Conservation (phyloP, 2,113 vertebrate genomes). For the Panthera leo region DNA sequence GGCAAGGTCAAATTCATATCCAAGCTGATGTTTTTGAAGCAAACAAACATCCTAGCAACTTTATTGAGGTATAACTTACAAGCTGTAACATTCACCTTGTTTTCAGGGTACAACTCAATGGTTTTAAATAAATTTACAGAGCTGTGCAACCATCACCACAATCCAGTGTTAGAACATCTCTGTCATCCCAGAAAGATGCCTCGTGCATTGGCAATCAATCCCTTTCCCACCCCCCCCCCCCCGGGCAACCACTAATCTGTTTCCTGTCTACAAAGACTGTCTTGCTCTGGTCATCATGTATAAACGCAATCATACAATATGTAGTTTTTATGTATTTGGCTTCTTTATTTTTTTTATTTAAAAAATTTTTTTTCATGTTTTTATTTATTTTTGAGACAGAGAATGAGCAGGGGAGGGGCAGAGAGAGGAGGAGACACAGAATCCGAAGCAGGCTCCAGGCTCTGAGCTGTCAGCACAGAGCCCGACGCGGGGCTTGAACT, state of each 20-base stretch:
- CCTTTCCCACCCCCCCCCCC: not conserved
- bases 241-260: not conserved
- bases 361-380: too few relatives aligned
- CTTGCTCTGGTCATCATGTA: not conserved
- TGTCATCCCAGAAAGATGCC: not conserved
- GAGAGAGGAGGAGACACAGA: too few relatives aligned
- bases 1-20: not conserved
- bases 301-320: not conserved
- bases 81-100: not conserved
- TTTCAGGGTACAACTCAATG: not conserved
- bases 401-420: too few relatives aligned
- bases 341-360: not conserved
- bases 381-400: too few relatives aligned
- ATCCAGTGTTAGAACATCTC: not conserved
- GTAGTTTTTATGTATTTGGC: not conserved
- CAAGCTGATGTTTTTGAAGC: not conserved
- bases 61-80: not conserved
- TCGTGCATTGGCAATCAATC: not conserved
- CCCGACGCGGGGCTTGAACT: accelerated
- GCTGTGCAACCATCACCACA: not conserved
- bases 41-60: not conserved
- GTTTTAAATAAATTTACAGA: not conserved
- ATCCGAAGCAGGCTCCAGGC: too few relatives aligned
- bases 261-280: not conserved
- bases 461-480: too few relatives aligned